Conservation (phyloP, 1,140 invertebrate genomes). For the Zaprionus lachaisei region DNA sequence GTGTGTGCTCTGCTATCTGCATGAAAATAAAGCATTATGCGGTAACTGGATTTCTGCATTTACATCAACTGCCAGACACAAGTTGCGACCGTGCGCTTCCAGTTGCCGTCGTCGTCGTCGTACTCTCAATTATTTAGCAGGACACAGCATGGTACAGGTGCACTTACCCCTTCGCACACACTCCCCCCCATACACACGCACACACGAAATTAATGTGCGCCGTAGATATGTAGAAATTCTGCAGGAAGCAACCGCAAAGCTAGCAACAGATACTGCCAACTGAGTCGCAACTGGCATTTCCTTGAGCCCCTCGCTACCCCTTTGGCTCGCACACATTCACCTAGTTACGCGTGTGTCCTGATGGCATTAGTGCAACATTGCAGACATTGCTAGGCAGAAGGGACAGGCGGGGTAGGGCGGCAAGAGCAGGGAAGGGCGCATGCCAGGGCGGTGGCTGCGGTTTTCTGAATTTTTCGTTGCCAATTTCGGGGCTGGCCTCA, state of each 20-base stretch:
- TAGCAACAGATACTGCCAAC: slow-evolving; percentile 21
- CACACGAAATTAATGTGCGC: slow-evolving; percentile 61
- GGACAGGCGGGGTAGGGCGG: neutral
- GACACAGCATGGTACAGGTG: slow-evolving; percentile 48
- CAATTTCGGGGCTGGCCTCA: slow-evolving; percentile 41
- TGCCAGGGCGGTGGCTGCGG: slow-evolving; percentile 8
- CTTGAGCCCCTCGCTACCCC: neutral
- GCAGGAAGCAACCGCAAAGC: slow-evolving; percentile 57
- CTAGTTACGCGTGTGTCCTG: slow-evolving; percentile 77
- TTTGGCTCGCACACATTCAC: slow-evolving; percentile 46
- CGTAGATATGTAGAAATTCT: slow-evolving; percentile 55
- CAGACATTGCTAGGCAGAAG: slow-evolving; percentile 64
- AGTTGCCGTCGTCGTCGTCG: slow-evolving; percentile 18
- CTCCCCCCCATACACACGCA: neutral
- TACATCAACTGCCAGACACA: slow-evolving; percentile 23
- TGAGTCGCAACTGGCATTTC: slow-evolving; percentile 22
- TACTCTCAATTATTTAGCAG: slow-evolving; percentile 70
- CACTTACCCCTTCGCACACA: slow-evolving; percentile 8
- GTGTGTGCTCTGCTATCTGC: slow-evolving; percentile 15
- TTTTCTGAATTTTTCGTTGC: slow-evolving; percentile 14
- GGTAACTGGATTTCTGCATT: slow-evolving; percentile 41
- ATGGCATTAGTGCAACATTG: slow-evolving; percentile 80
- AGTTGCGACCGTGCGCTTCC: slow-evolving; percentile 32
- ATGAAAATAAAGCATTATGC: slow-evolving; percentile 38
- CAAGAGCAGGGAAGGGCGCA: neutral